Base-by-base conservation (phyloP, 2,888 invertebrate genomes). In the Agonopterix subpropinquella region DNA sequence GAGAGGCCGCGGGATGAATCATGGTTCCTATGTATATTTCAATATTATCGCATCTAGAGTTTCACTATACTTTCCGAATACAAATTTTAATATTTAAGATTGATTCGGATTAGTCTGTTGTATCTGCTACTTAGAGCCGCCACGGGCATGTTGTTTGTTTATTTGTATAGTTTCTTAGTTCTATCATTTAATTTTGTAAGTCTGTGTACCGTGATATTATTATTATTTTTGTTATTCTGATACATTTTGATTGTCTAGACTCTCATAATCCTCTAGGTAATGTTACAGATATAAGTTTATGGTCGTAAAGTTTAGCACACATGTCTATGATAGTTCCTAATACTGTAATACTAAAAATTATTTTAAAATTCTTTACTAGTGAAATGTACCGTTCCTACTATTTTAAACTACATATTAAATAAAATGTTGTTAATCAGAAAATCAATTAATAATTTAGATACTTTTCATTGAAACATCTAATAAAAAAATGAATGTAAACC, bases 11-110 rank as follows among this genome's bases (percentile, higher is more conserved):
- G 88, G 86, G 77, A 79, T 73, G 83, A 86, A 88, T 88, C 87
- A 89, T 89, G 89, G 89, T 89, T 89, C 89, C 89, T 89, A 89
- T 89, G 88, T 89, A 89, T 86, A 89, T 89, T 88, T 89, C 89
- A 89, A 88, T 88, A 87, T 87, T 86, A 84, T 82, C 85, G 87
- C 88, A 85, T 87, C 85, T 88, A 88, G 84, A 86, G 86, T 87
- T 87, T 88, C 86, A 85, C 83, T 86, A 84, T 87, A 86, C 86
- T 88, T 87, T 85, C 88, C 87, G 86, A 87, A 88, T 80, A 87
- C 87, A 86, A 86, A 86, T 87, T 87, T 85, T 87, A 87, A 86
- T 86, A 85, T 87, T 86, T 88, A 88, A 88, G 86, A 86, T 85
- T 87, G 65, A 86, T 86, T 87, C 87, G 88, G 85, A 83, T 78